These are phyloP conservation scores for Ellobius talpinus DNA, from an alignment of 2,113 vertebrate genomes.

Conservation along the genomic window DNA sequence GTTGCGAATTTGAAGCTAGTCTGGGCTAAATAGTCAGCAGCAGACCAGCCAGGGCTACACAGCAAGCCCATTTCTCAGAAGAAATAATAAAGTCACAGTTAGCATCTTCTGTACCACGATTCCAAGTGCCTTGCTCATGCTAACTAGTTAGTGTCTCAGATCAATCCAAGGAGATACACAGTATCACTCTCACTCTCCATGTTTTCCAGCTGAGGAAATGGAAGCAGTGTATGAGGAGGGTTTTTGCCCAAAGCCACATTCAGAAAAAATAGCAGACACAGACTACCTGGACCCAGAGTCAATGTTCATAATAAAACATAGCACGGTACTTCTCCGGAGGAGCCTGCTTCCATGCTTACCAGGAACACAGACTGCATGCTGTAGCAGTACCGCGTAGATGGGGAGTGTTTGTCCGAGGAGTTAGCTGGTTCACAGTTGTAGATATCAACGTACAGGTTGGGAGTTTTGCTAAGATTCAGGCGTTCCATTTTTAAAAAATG, in stretches of 20 bases:
- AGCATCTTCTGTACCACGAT: background rate
- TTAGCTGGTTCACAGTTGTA: constrained; percentile 61
- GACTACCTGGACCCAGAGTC: background rate
- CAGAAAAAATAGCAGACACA: background rate
- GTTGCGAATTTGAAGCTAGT: background rate
- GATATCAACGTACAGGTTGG: constrained; percentile 36
- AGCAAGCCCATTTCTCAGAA: background rate
- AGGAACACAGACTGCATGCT: constrained; percentile 69
- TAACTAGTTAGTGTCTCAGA: constrained; percentile 16
- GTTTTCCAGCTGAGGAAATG: background rate
- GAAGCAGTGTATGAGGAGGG: background rate
- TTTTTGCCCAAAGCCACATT: background rate
- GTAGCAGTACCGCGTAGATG: constrained; percentile 50
- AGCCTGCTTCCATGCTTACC: constrained; percentile 64
- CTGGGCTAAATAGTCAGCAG: background rate
- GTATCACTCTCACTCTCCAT: background rate
- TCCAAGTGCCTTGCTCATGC: background rate
- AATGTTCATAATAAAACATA: background rate
- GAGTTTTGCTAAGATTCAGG: background rate
- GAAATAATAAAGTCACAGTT: background rate
- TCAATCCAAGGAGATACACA: background rate
- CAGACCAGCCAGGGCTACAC: background rate
- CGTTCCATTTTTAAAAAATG: constrained; percentile 79
- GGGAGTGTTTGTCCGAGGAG: background rate
- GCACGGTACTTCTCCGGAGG: background rate